phyloP scores from a whole-genome alignment of 2,888 invertebrate species.

The Priocnemis perturbator region DNA sequence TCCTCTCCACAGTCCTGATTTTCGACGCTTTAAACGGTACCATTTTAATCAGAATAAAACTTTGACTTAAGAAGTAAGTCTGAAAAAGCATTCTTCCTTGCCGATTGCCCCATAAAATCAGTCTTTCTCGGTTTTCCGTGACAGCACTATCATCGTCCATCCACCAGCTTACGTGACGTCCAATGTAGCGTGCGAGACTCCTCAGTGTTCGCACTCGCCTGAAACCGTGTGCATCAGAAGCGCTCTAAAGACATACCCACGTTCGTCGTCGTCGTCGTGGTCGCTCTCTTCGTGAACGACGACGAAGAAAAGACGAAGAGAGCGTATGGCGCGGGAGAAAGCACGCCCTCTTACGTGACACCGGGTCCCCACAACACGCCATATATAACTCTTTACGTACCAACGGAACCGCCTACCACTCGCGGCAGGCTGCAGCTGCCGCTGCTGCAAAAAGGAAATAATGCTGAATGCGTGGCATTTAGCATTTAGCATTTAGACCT shows the following conservation, averaged over 20 bases:
- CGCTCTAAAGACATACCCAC: conserved; percentile 40
- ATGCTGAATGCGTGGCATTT: conserved; percentile 64
- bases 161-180: too few relatives aligned
- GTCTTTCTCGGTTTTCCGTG: too few relatives aligned
- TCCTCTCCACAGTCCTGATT: too few relatives aligned
- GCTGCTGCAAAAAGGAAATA: conserved; percentile 56
- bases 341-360: conserved; percentile 28
- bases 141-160: too few relatives aligned
- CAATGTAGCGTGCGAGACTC: too few relatives aligned
- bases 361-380: conserved; percentile 47
- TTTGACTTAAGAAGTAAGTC: too few relatives aligned
- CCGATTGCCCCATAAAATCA: too few relatives aligned
- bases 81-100: too few relatives aligned
- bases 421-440: neutral
- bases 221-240: conserved; percentile 29
- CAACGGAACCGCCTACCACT: conserved; percentile 11
- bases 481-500: conserved; percentile 65
- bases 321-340: conserved; percentile 19
- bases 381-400: conserved; percentile 39
- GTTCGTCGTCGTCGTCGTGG: conserved; percentile 1
- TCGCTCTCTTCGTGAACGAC: conserved; percentile 9
- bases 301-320: conserved; percentile 25
- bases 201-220: neutral
- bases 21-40: too few relatives aligned
- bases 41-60: too few relatives aligned